Percentiles rank a stretch among this genome's conserved stretches.
Conservation (phyloP, 2,113 vertebrate species). For the Ciconia boyciana region DNA sequence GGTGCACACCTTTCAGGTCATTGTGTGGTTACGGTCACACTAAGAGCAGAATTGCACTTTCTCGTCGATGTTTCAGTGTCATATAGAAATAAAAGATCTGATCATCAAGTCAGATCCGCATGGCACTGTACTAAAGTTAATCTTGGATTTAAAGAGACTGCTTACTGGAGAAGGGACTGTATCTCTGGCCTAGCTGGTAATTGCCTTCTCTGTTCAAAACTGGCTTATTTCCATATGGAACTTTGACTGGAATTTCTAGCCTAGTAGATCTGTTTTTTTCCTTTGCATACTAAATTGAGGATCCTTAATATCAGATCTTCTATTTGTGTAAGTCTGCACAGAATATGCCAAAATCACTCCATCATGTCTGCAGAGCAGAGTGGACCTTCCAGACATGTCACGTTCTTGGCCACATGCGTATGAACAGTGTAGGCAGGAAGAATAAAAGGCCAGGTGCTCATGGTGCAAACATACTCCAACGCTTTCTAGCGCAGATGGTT, state of each 20-base stretch:
- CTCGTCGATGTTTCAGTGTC: neutral
- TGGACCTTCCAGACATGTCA: rapidly evolving
- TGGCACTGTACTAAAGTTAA: neutral
- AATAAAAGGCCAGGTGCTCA: neutral
- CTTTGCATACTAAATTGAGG: neutral
- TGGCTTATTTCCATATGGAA: neutral
- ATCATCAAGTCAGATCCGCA: neutral
- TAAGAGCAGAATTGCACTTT: neutral
- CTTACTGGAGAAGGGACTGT: neutral
- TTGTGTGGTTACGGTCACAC: neutral
- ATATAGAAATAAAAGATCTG: neutral
- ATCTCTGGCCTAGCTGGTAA: neutral
- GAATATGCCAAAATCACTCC: neutral
- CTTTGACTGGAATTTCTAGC: neutral
- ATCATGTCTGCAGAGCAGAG: neutral
- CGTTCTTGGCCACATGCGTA: neutral
- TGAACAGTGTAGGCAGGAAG: neutral
- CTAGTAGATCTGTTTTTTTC: neutral
- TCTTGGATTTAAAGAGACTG: neutral
- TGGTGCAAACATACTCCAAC: neutral
- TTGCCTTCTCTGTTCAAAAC: neutral
- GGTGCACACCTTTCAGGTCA: neutral
- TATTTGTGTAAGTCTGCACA: neutral
- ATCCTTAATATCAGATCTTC: neutral
- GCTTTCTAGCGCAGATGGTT: neutral